These are phyloP conservation scores for Phoebastria nigripes DNA, from an alignment of 2,797 vertebrate species.

Conservation along the genomic window DNA sequence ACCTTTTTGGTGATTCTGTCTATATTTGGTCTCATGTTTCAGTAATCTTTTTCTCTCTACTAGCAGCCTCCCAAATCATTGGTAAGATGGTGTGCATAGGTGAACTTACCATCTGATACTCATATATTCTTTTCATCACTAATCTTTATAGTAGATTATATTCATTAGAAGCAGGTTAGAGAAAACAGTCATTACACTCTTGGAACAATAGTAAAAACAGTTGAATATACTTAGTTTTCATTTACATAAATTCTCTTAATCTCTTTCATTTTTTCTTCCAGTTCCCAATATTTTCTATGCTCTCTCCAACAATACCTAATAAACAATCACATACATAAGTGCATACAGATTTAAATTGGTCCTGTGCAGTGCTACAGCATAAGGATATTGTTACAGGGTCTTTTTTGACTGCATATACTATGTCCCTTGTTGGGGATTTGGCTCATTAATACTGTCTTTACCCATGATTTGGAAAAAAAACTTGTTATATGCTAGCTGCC, in stretches of 20 bases:
- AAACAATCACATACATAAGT: not conserved
- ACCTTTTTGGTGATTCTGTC: not conserved
- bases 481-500: not conserved
- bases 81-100: not conserved
- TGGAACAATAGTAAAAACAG: not conserved
- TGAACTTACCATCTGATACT: not conserved
- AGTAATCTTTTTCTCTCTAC: not conserved
- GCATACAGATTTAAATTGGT: not conserved
- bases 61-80: not conserved
- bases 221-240: not conserved
- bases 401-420: not conserved
- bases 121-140: not conserved
- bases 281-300: not conserved
- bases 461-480: not conserved
- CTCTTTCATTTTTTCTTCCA: not conserved
- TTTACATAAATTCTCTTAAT: not conserved
- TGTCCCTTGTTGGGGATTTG: not conserved
- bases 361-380: not conserved
- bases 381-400: not conserved
- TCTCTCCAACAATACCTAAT: not conserved
- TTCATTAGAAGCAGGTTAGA: not conserved
- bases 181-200: not conserved
- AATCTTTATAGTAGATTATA: not conserved
- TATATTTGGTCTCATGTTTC: not conserved
- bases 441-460: not conserved